These are phyloP conservation scores for Esperia sulphurella DNA, from an alignment of 2,888 invertebrate genomes.

Conservation along the genomic window DNA sequence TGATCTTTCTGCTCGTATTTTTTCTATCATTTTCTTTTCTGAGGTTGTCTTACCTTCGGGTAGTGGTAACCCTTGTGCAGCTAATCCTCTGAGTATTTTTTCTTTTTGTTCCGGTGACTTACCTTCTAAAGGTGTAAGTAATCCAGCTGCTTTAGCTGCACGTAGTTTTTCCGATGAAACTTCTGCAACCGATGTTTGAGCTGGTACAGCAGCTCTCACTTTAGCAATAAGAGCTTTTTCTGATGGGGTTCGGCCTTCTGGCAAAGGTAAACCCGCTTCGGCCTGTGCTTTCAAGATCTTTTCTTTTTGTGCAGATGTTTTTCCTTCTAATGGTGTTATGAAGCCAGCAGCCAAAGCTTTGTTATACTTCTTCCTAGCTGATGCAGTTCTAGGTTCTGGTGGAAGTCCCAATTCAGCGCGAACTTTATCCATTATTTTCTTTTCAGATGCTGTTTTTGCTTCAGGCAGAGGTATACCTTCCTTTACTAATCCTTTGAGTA, in stretches of 20 bases:
- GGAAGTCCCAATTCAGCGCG: conserved; percentile 20
- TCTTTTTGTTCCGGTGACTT: conserved; percentile 26
- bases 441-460: conserved; percentile 37
- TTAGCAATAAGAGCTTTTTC: conserved; percentile 26
- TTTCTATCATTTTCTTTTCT: conserved; percentile 24
- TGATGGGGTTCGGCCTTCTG: conserved; percentile 25
- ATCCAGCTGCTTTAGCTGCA: conserved; percentile 20
- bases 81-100: conserved; percentile 23
- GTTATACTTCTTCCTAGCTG: conserved; percentile 15
- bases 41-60: conserved; percentile 31
- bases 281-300: conserved; percentile 25
- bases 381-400: conserved; percentile 20
- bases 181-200: conserved; percentile 13
- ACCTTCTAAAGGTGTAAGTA: conserved; percentile 20
- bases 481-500: conserved; percentile 2
- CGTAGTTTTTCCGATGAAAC: conserved; percentile 15
- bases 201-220: neutral
- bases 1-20: conserved; percentile 13
- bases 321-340: conserved; percentile 20
- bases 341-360: conserved; percentile 12
- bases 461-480: conserved; percentile 22
- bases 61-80: conserved; percentile 23
- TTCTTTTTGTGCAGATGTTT: conserved; percentile 29
- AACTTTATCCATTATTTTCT: conserved; percentile 20
- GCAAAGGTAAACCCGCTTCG: conserved; percentile 24